phyloP scores from a whole-genome alignment of 2,888 invertebrate genomes.

The Poecilobothrus nobilitatus region DNA sequence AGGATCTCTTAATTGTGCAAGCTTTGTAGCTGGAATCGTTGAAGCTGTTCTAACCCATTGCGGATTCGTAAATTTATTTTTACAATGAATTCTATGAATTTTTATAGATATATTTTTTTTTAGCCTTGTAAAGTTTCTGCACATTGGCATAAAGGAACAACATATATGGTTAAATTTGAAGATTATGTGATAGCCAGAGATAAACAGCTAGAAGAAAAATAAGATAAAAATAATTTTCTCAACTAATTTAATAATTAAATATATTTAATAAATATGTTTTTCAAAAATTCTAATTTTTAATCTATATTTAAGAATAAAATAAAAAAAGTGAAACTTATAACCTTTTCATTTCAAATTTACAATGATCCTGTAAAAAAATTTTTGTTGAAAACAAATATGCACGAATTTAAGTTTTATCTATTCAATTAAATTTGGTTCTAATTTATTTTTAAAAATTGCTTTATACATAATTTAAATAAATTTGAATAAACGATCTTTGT shows the following conservation, averaged over 20 bases:
- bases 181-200: conserved; percentile 84
- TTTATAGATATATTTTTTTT: conserved; percentile 36
- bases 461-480: conserved; percentile 46
- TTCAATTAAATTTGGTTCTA: no score
- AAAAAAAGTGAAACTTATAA: no score
- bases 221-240: conserved; percentile 32
- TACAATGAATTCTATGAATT: not conserved
- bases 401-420: no score
- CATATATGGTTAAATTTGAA: conserved; percentile 98
- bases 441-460: no score
- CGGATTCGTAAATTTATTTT: conserved; percentile 77
- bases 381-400: no score
- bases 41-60: conserved; percentile 90
- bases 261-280: conserved; percentile 10
- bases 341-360: no score
- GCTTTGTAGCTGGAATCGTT: conserved; percentile 96
- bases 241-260: conserved; percentile 17
- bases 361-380: no score
- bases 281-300: conserved; percentile 5
- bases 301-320: not conserved
- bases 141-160: conserved; percentile 99
- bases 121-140: conserved; percentile 97
- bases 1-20: conserved; percentile 92
- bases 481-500: conserved; percentile 64
- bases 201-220: conserved; percentile 83